Base-by-base conservation (phyloP, 2,797 vertebrate genomes). In the Dendrocincla tyrannina region DNA sequence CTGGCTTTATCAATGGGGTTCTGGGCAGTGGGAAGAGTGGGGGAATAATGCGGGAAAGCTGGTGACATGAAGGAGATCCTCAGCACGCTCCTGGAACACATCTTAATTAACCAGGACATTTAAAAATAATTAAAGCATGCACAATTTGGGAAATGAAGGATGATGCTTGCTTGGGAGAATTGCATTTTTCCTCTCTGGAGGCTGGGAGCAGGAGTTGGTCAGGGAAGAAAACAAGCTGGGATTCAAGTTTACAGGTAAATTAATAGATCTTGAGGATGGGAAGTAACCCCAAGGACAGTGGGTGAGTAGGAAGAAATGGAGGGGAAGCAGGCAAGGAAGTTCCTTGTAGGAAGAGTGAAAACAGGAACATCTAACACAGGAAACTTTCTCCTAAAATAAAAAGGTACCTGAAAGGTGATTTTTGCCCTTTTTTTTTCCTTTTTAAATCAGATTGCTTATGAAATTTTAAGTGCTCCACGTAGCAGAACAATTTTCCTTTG, bases 401-500 rank as follows among this genome's bases (percentile, higher is more conserved):
- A 92, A 47, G 18, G 11, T 46, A 42, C 23, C 24, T 3, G 2
- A 89, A 91, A 88, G 25, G 30, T 60, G 37, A 35, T 56, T 83
- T 56, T 60, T 55, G 1, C 7, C 1, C 3, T 33, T 28, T 12
- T 35, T 53, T 52, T 9, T n/a, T 19, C 58, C 42, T 50, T 46
- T 49, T 35, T 0, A 16, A 13, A 23, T 20, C 8, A 69, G 9
- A 85, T 88, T 75, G 75, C 66, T 88, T 67, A 88, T 94, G 73
- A 91, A 96, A 93, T 84, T 89, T 96, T 90, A 92, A 96, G 84
- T 0, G 0, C 69, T 86, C 64, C 76, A 88, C 17, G 1, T 79
- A 39, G 66, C 76, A 86, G 79, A 81, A 78, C 35, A 53, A 82
- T 86, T 93, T 96, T 82, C 82, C 68, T 91, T 88, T 94, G 88